Base-by-base conservation (phyloP, 2,113 vertebrate genomes). In the Trochalopteron elliotii region DNA sequence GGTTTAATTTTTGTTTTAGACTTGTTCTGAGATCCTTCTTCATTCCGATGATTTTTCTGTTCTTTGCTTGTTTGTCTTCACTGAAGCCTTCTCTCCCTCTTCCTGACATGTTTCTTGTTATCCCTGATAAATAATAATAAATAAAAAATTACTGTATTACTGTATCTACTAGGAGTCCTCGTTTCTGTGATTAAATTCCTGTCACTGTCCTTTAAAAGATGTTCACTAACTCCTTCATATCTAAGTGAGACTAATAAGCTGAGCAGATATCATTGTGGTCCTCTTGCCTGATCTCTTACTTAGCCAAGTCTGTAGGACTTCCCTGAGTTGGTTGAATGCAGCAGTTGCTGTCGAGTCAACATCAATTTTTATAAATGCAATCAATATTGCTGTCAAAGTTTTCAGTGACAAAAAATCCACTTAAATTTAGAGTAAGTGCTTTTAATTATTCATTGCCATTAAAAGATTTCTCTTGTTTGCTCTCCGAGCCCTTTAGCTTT, bases 1-100 rank as follows among this genome's bases (percentile, higher is more conserved):
- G 74, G 80, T 94, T 74, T 87, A 89, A 82, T 82, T 94, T 95
- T 92, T 93, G 42, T 90, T 86, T 79, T 68, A 87, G 86, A 93
- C 35, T 89, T 89, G 8, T 78, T 89, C 80, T 89, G 69, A 76
- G 52, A 64, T 92, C 63, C 11, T 64, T 92, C 74, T 85, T 85
- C 13, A 0, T 96, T 95, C 56, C 56, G 82, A 14, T 92, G 72
- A 64, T 87, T 92, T 89, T 95, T 84, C 39, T 92, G 27, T 84
- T 91, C 44, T 87, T 81, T 81, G 55, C 42, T 93, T 72, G 27
- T 21, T 81, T 90, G 42, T 92, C 42, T 86, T 28, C 28, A 78
- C 39, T 92, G 86, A 94, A 91, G 77, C 22, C 33, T 69, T 90
- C 63, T 72, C n/a, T 74, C 9, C 80, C 7, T 83, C 30, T 71